Evolutionary conservation across 2,888 invertebrate species (phyloP).

Genomic region (Sylvicola fuscatus): DNA sequence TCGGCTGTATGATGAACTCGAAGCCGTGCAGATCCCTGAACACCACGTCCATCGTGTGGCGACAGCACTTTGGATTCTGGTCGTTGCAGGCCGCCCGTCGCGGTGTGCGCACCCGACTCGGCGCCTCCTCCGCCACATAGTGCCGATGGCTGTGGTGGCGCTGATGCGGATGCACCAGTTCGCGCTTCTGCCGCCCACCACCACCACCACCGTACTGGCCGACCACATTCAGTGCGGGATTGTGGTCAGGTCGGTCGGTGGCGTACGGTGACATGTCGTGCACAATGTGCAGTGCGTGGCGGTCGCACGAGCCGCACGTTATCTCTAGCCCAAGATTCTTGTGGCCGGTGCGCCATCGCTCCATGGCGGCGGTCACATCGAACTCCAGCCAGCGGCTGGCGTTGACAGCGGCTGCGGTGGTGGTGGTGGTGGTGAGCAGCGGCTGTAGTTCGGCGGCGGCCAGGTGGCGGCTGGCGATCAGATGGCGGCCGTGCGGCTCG

Average conservation of each 20-base stretch:
- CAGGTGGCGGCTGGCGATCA: slow-evolving; percentile 21
- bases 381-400: slow-evolving; percentile 37
- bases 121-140: slow-evolving; percentile 7
- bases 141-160: slow-evolving; percentile 15
- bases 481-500: slow-evolving; percentile 13
- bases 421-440: no score
- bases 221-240: slow-evolving; percentile 20
- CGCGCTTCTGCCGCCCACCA: no score
- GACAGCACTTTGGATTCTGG: slow-evolving; percentile 36
- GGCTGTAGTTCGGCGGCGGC: slow-evolving; percentile 3
- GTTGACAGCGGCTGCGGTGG: no score
- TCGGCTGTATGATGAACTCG: slow-evolving; percentile 45
- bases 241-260: slow-evolving; percentile 10
- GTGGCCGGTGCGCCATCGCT: slow-evolving; percentile 26
- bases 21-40: slow-evolving; percentile 43
- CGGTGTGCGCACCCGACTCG: slow-evolving; percentile 15
- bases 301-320: slow-evolving; percentile 28
- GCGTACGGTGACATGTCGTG: slow-evolving; percentile 8
- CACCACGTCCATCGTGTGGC: slow-evolving; percentile 41
- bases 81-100: slow-evolving; percentile 32
- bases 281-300: slow-evolving; percentile 22
- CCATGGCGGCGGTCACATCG: slow-evolving; percentile 32
- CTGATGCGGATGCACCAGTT: slow-evolving; percentile 2
- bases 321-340: slow-evolving; percentile 32
- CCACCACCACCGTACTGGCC: slow-evolving; percentile 8